Percentiles rank a stretch among this genome's conserved stretches.
phyloP scores from a whole-genome alignment of 2,888 invertebrate species.

The Rotaria magnacalcarata region DNA sequence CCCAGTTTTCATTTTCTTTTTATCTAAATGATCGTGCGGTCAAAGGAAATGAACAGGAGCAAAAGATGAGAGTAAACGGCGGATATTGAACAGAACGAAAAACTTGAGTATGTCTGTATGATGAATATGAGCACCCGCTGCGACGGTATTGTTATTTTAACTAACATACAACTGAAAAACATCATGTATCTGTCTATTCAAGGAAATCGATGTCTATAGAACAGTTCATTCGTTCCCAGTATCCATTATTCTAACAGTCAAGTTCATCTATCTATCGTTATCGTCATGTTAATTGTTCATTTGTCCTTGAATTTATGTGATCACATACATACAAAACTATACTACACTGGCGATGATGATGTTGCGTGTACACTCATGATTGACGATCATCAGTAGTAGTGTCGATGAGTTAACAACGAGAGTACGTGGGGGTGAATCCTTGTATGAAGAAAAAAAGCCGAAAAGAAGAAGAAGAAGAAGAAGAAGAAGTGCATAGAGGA shows the following conservation, averaged over 20 bases:
- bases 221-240: not conserved
- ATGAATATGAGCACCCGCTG: not conserved
- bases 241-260: not conserved
- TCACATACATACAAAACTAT: no score
- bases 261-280: slow-evolving; percentile 9
- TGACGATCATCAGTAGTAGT: not conserved
- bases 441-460: not conserved
- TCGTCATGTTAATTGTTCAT: slow-evolving; percentile 5
- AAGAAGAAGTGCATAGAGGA: not conserved
- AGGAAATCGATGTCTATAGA: not conserved
- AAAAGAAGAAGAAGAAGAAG: no score
- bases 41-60: not conserved
- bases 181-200: slow-evolving; percentile 2
- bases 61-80: not conserved
- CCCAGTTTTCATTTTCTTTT: not conserved
- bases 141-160: not conserved
- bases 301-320: not conserved
- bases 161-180: not conserved
- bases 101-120: not conserved
- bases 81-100: not conserved
- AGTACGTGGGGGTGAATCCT: not conserved
- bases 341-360: not conserved
- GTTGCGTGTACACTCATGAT: not conserved
- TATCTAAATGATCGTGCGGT: not conserved
- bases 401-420: not conserved